Conservation (phyloP, 2,888 invertebrate species). For the Anoplius nigerrimus region DNA sequence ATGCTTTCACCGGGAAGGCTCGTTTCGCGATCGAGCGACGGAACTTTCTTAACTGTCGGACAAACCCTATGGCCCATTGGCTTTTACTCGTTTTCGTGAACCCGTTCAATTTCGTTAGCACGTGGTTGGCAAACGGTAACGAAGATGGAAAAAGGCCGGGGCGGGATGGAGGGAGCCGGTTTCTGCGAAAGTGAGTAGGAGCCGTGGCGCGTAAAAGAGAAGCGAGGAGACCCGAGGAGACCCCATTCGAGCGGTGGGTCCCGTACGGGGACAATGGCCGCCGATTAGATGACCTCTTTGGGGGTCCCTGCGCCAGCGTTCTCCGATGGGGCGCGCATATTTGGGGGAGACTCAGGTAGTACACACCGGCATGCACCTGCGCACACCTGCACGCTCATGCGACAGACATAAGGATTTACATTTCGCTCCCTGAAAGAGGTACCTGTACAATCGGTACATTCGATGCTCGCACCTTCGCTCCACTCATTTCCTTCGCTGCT, state of each 20-base stretch:
- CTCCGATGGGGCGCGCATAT: constrained; percentile 29
- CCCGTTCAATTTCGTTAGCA: constrained; percentile 28
- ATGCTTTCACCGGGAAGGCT: too few species aligned
- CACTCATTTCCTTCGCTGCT: too few species aligned
- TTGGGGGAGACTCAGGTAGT: constrained; percentile 27
- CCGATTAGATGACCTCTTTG: constrained; percentile 62
- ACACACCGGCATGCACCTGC: constrained; percentile 34
- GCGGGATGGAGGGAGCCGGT: constrained; percentile 14
- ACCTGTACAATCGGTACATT: too few species aligned
- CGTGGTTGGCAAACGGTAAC: constrained; percentile 9
- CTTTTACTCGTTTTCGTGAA: too few species aligned
- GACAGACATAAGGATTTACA: too few species aligned
- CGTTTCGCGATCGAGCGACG: too few species aligned
- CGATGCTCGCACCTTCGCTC: too few species aligned
- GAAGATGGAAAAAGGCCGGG: neutral
- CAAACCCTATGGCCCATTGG: too few species aligned
- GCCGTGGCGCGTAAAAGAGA: too few species aligned
- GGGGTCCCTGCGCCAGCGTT: constrained; percentile 31
- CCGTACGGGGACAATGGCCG: constrained; percentile 58
- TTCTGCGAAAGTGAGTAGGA: constrained; percentile 39
- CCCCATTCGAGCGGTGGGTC: constrained; percentile 18
- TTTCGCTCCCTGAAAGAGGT: too few species aligned
- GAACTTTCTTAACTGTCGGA: too few species aligned
- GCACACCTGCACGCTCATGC: constrained; percentile 25
- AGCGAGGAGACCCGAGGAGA: constrained; percentile 10